Evolutionary conservation across 1,140 invertebrate species (phyloP), one percentile per base, ranked within the genome.

Genomic region (Archivesica marissinica): DNA sequence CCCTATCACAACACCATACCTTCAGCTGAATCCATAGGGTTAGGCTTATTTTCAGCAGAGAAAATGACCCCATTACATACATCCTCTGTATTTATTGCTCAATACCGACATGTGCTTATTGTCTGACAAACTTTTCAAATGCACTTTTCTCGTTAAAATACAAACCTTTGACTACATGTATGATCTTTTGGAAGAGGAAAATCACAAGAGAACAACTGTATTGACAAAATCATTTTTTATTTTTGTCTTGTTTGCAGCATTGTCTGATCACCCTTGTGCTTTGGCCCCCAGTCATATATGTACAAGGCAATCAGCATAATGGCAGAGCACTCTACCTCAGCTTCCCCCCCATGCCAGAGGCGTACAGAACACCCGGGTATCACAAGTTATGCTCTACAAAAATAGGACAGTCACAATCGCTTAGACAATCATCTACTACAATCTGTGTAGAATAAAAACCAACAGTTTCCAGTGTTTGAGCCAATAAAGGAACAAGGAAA

Each of bases 301-400:
- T 82, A 86, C 78, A 86, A 56, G 47, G 78, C 77, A 79, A 86
- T 76, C 78, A 76, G 70, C 59, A 38, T 52, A 64, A 38, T 56
- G 74, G 54, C 56, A 82, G 78, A 75, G 59, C 41, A 52, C 15
- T 66, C 68, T 76, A 41, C 72, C 23, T 35, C 59, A n/a, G n/a
- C 70, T 47, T n/a, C 59, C n/a, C n/a, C 47, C 33, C 44, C 30
- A 33, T 52, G 56, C 75, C 70, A 77, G 70, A 59, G 86, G 80
- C 76, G 35, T 54, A 68, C 41, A 66, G 39, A 87, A 84, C 85
- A 87, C 82, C 74, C 47, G 85, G 80, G 82, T 75, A 88, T 76
- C 78, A 87, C 86, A 84, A 76, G 85, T 81, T 82, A 87, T 88
- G 79, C 88, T 89, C 82, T 89, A 89, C 88, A 89, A 89, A 89